These are phyloP conservation scores for Nymphalis polychloros DNA, from an alignment of 2,888 invertebrate genomes.

Conservation along the genomic window DNA sequence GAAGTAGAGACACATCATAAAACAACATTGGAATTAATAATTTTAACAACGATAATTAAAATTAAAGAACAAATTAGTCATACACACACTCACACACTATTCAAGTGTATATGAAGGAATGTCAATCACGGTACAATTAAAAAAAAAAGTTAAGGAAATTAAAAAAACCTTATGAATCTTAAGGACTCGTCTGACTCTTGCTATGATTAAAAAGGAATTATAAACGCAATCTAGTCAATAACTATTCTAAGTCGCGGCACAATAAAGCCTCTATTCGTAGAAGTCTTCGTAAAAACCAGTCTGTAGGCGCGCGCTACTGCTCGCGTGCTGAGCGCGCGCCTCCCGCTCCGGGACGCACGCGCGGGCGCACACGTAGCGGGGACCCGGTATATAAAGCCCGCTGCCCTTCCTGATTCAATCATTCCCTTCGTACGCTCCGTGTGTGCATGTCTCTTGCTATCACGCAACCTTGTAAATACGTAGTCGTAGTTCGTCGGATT, in stretches of 20 bases:
- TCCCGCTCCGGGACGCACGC: slow-evolving; percentile 55
- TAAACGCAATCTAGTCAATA: slow-evolving; percentile 53
- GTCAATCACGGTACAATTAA: slow-evolving; percentile 15
- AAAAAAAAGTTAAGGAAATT: slow-evolving; percentile 21
- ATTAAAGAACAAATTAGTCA: slow-evolving; percentile 21
- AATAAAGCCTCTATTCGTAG: slow-evolving; percentile 77
- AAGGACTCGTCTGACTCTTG: slow-evolving; percentile 26
- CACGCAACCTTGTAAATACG: slow-evolving; percentile 69
- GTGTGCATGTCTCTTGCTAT: slow-evolving; percentile 64
- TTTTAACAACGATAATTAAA: slow-evolving; percentile 7
- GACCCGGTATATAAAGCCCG: slow-evolving; percentile 66
- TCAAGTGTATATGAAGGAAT: slow-evolving; percentile 15
- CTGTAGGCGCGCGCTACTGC: slow-evolving; percentile 72
- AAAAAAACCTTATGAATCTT: slow-evolving; percentile 33
- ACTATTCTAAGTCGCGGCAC: slow-evolving; percentile 65
- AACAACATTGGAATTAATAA: slow-evolving; percentile 20
- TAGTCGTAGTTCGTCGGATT: slow-evolving; percentile 58
- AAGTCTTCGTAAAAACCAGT: slow-evolving; percentile 73
- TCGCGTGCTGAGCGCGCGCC: slow-evolving; percentile 69
- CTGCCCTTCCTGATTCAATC: slow-evolving; percentile 75
- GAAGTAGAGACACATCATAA: slow-evolving; percentile 21
- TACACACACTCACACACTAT: no score
- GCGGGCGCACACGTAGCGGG: slow-evolving; percentile 41
- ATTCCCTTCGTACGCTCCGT: slow-evolving; percentile 72
- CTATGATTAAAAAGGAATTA: slow-evolving; percentile 57